These are phyloP conservation scores for Ostrea edulis DNA, from an alignment of 1,140 invertebrate species.

Conservation along the genomic window DNA sequence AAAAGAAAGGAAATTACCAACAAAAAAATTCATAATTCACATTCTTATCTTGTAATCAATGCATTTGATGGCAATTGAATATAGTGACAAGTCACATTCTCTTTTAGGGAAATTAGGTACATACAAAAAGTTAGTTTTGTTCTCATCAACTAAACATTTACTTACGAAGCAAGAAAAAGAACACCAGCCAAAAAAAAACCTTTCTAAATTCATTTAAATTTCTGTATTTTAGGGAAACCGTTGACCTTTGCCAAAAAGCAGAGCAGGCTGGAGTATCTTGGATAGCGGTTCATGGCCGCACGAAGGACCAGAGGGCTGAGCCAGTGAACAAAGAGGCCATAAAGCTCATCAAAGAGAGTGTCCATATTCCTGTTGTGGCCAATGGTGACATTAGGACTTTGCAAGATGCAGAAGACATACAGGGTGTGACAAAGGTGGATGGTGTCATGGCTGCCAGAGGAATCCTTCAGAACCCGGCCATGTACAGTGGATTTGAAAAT, in stretches of 20 bases:
- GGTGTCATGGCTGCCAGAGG: slow-evolving; percentile 95
- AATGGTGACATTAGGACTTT: slow-evolving; percentile 93
- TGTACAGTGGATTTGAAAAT: slow-evolving; percentile 86
- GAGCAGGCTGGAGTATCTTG: slow-evolving; percentile 93
- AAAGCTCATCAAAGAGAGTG: slow-evolving; percentile 85
- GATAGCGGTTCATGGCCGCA: slow-evolving; percentile 94
- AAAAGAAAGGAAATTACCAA: too few relatives aligned
- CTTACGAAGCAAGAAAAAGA: too few relatives aligned
- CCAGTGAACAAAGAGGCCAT: slow-evolving; percentile 89
- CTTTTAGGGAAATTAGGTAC: too few relatives aligned
- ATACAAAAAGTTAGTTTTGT: too few relatives aligned
- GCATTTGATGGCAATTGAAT: too few relatives aligned
- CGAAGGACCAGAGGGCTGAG: slow-evolving; percentile 88
- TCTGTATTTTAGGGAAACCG: slow-evolving; percentile 80
- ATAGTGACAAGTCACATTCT: too few relatives aligned
- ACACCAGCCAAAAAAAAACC: too few relatives aligned
- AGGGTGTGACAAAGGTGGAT: slow-evolving; percentile 86
- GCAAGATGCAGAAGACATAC: slow-evolving; percentile 85
- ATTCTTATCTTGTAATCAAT: too few relatives aligned
- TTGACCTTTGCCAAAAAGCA: slow-evolving; percentile 88
- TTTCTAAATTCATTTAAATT: background rate
- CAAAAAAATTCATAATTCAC: too few relatives aligned
- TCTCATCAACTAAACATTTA: too few relatives aligned
- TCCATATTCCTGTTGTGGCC: slow-evolving; percentile 91
- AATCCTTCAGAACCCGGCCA: slow-evolving; percentile 92